These are phyloP conservation scores for Eulimnadia texana DNA, from an alignment of 1,140 invertebrate species.

Conservation along the genomic window DNA sequence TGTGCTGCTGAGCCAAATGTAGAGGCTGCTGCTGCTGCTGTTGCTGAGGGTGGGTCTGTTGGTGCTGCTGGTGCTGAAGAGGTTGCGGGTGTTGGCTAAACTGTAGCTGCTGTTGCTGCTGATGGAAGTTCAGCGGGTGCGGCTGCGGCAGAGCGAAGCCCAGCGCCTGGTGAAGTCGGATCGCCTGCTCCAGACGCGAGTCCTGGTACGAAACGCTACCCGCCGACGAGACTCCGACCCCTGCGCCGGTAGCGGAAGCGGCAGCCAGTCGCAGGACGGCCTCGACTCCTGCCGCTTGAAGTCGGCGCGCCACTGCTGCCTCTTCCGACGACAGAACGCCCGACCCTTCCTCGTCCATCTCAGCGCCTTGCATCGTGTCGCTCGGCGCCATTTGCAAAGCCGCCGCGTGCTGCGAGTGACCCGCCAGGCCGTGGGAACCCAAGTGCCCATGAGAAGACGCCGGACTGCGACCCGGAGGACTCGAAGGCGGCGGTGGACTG, in stretches of 20 bases:
- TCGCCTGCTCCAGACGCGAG: conserved; percentile 53
- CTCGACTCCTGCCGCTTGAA: conserved; percentile 51
- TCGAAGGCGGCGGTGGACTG: conserved; percentile 19
- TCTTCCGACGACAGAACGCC: conserved; percentile 12
- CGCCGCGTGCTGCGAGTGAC: neutral
- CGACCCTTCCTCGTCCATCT: conserved; percentile 15
- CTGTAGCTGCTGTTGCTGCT: conserved; percentile 12
- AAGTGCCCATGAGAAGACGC: conserved; percentile 17
- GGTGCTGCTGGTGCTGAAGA: conserved; percentile 4
- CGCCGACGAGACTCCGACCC: conserved; percentile 35
- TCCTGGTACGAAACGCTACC: conserved; percentile 17
- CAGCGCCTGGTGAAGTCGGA: conserved; percentile 52
- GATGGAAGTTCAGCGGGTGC: conserved; percentile 26
- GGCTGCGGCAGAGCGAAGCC: conserved; percentile 41
- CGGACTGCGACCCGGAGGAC: conserved; percentile 1
- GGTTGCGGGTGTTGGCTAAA: conserved; percentile 5
- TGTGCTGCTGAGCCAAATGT: conserved; percentile 3
- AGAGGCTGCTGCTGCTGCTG: conserved; percentile 4
- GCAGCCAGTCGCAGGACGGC: conserved; percentile 64
- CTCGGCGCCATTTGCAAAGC: neutral
- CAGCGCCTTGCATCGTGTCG: neutral
- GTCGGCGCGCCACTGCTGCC: conserved; percentile 14
- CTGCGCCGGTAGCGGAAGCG: conserved; percentile 59
- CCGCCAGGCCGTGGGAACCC: neutral
- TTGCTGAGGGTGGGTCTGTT: neutral